Percentiles rank a stretch among this genome's conserved stretches.
These are phyloP conservation scores for Streptopelia turtur DNA, from an alignment of 2,797 vertebrate genomes.

Conservation along the genomic window DNA sequence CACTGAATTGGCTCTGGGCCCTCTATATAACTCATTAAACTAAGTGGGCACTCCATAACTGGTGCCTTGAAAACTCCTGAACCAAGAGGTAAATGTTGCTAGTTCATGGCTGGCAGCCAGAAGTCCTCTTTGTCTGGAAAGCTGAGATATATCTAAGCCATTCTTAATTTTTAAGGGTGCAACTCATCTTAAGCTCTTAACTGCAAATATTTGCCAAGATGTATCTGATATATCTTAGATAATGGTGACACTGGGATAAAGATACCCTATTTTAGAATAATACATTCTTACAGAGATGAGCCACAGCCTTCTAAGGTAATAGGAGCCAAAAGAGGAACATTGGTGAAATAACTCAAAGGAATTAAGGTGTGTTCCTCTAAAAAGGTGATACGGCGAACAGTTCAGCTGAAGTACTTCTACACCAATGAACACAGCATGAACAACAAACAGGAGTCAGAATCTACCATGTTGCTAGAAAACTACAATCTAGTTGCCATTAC, in stretches of 20 bases:
- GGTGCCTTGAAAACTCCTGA: background rate
- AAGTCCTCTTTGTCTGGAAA: background rate
- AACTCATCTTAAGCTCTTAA: background rate
- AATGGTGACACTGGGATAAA: background rate
- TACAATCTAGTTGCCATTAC: background rate
- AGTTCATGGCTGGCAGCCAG: background rate
- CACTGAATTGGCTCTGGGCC: background rate
- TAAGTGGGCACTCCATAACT: background rate
- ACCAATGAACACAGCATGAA: background rate
- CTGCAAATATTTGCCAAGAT: background rate
- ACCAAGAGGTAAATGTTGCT: background rate
- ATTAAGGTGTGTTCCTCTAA: background rate
- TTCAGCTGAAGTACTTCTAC: background rate
- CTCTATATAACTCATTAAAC: conserved; percentile 18
- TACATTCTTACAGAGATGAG: background rate
- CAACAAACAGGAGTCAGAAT: background rate
- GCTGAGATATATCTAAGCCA: background rate
- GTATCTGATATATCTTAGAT: background rate
- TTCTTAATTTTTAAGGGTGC: background rate
- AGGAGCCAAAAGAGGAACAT: background rate
- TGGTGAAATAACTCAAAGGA: background rate
- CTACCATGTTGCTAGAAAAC: background rate
- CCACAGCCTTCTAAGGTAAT: background rate
- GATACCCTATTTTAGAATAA: background rate
- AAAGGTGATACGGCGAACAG: background rate